phyloP scores from a whole-genome alignment of 2,797 vertebrate species.

The Brachyrhaphis roseni region DNA sequence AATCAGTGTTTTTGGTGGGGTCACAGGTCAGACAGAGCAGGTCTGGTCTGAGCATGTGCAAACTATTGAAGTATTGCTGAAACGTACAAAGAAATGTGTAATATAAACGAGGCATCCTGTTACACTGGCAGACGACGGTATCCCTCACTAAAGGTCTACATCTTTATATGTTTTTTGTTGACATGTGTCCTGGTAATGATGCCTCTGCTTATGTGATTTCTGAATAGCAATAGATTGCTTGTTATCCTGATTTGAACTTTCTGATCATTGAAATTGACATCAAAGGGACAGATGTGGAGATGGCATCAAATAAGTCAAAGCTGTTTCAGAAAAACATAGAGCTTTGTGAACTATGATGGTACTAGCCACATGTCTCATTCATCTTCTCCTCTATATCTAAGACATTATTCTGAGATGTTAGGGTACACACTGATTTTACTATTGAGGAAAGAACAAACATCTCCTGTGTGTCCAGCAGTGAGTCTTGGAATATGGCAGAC shows the following conservation, averaged over 20 bases:
- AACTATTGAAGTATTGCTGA: not conserved
- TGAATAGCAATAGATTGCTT: not conserved
- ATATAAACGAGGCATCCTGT: not conserved
- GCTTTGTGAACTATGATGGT: not conserved
- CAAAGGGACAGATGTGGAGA: too few species aligned
- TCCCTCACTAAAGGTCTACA: too few species aligned
- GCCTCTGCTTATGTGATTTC: not conserved
- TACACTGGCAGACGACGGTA: not conserved
- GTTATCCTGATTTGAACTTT: not conserved
- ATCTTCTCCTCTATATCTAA: too few species aligned
- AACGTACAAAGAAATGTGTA: not conserved
- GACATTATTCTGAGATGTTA: too few species aligned
- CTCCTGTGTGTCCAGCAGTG: too few species aligned
- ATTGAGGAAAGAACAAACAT: not conserved
- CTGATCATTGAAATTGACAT: not conserved
- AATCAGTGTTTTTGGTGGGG: not conserved
- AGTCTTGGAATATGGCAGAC: too few species aligned
- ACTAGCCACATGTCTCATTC: too few species aligned
- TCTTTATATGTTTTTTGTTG: too few species aligned
- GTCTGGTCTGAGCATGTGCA: not conserved
- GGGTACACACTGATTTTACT: too few species aligned
- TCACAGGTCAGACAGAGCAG: not conserved
- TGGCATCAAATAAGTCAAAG: not conserved
- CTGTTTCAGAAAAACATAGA: not conserved
- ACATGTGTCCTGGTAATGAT: not conserved